Evolutionary conservation across 2,797 vertebrate species (phyloP).

Genomic region (Aulostomus chinensis): DNA sequence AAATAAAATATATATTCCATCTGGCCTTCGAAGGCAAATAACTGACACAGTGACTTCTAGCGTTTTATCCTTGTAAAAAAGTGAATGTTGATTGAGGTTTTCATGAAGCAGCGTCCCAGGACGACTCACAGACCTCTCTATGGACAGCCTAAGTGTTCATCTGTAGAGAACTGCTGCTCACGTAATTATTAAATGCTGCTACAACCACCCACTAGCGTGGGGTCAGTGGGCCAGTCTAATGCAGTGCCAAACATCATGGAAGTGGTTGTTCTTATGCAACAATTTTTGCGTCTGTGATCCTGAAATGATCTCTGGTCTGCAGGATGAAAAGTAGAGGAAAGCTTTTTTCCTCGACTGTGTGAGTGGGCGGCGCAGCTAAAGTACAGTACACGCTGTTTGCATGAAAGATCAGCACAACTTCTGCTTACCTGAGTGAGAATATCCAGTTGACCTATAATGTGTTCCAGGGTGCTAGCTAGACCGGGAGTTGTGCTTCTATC

Average conservation of each 20-base stretch:
- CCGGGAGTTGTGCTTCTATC: slow-evolving; percentile 64
- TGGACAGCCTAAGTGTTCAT: not conserved
- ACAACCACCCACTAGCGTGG: not conserved
- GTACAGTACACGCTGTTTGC: slow-evolving; percentile 34
- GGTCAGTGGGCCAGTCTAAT: not conserved
- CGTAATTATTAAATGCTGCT: slow-evolving; percentile 8
- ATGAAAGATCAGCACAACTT: slow-evolving; percentile 31
- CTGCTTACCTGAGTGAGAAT: slow-evolving; percentile 92
- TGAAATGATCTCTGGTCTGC: slow-evolving; percentile 24
- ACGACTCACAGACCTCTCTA: too few species aligned
- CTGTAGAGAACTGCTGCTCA: not conserved
- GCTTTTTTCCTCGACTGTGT: slow-evolving; percentile 43
- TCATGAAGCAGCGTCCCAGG: too few species aligned
- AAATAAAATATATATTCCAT: too few species aligned
- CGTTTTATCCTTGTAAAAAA: too few species aligned
- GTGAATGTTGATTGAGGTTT: too few species aligned
- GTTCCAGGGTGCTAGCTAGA: slow-evolving; percentile 86
- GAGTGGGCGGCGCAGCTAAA: slow-evolving; percentile 37
- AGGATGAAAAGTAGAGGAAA: slow-evolving; percentile 29
- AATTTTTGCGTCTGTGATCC: slow-evolving; percentile 2
- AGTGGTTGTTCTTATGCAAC: slow-evolving; percentile 5
- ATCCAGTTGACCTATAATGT: slow-evolving; percentile 91
- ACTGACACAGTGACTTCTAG: too few species aligned
- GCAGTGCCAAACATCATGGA: not conserved
- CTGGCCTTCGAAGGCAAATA: too few species aligned